Evolutionary conservation across 2,797 vertebrate species (phyloP), one percentile per base, ranked within the genome.

Genomic region (Synaphobranchus kaupii): DNA sequence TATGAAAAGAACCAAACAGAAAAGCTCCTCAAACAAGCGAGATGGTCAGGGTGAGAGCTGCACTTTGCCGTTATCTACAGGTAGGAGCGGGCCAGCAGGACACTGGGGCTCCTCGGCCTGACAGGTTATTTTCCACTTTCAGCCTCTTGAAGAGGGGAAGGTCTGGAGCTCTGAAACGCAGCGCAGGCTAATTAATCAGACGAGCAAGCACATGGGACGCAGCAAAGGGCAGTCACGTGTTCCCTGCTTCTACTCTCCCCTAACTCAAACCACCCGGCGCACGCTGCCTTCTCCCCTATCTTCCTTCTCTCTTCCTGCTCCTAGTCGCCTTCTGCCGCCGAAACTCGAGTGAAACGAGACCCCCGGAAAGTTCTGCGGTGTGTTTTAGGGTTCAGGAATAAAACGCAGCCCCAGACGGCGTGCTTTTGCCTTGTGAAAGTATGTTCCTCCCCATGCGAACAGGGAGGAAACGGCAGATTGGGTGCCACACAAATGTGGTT

Each of bases 301-400:
- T 87, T 87, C 58, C 66, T 66, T 83, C 60, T 82, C 28, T 63
- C 34, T 54, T 39, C 56, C 44, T 68, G 8, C 34, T 84, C 68
- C 8, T 9, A 22, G 90, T 89, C 90, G 71, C 56, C 48, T 82
- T 71, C 92, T 90, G 95, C 94, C 95, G 93, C 94, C 93, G 90
- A 89, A 85, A 87, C 93, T 85, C 89, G 90, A 8, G 84, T 93
- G 95, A 95, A 96, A 95, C 93, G 89, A 93, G 95, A 96, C 90
- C 94, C 89, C 85, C 85, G 90, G 90, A 92, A 88, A 86, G 86
- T 76, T 12, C 92, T 50, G 48, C 91, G 90, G 94, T 95, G 20
- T 3, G 71, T 44, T 71, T 5, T 63, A 90, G 89, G 89, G 86
- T 95, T 94, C 94, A 95, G 94, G 90, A 95, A 94, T 92, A 96